Base-by-base conservation (phyloP, 2,797 vertebrate genomes). In the Sebastes baramenuke region DNA sequence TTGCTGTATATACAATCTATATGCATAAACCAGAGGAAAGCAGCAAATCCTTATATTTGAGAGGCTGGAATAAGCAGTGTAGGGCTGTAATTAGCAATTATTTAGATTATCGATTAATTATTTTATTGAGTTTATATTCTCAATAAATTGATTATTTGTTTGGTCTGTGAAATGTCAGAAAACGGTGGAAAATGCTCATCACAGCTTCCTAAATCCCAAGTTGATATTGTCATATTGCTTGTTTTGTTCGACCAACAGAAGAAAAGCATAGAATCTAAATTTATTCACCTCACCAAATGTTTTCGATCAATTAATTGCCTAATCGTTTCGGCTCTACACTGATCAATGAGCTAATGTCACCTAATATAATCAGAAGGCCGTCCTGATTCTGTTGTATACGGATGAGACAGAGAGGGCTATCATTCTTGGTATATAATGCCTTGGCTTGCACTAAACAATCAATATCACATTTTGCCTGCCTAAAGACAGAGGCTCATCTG, bases 401-500 rank as follows among this genome's bases (percentile, higher is more conserved):
- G 67, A 55, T 61, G 65, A 67, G 18, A 60, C 9, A 3, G 22
- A 64, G 25, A 13, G 36, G 16, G 3, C 71, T 24, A 49, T 81
- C 29, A 49, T 60, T 82, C 34, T 16, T 29, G 8, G 30, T 78
- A 27, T n/a, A 13, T 42, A 54, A 62, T 20, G 38, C 59, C 72
- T 42, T 36, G 14, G 34, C 68, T 82, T 74, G 74, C 71, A 62
- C 73, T 54, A 36, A 70, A 54, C 58, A 77, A 79, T 81, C 67
- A 79, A 80, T 87, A 80, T 61, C 52, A 36, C 60, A 58, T 79
- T 85, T 77, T 73, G 16, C 25, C 56, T 80, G 5, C 27, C 60
- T 79, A 13, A 75, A 80, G 49, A 85, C 67, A 67, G 36, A 80
- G 52, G 56, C 64, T 83, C 8, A n/a, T 65, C 66, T 69, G 70